phyloP scores from a whole-genome alignment of 2,797 vertebrate species.

The Coilia nasus region DNA sequence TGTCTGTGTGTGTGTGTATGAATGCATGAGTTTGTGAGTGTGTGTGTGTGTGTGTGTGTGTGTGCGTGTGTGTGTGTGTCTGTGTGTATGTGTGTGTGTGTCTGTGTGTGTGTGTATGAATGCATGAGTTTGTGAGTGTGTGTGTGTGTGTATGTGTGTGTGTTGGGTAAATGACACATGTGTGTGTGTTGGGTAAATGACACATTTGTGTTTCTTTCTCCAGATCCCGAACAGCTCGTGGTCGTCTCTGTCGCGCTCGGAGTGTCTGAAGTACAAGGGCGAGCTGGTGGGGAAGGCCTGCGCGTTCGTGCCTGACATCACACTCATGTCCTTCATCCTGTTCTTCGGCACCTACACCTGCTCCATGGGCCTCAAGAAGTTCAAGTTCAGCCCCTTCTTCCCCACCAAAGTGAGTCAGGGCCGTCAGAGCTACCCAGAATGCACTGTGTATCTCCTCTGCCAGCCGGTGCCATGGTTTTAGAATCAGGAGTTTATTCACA shows the following conservation, averaged over 20 bases:
- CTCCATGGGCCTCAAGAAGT: conserved; percentile 97
- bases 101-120: too few relatives aligned
- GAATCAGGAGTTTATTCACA: too few relatives aligned
- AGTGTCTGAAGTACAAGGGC: conserved; percentile 87
- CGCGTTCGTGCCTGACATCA: conserved; percentile 87
- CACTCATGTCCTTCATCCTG: conserved; percentile 95
- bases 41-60: too few relatives aligned
- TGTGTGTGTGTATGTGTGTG: background rate
- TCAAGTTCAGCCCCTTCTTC: conserved; percentile 95
- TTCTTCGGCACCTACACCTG: conserved; percentile 96
- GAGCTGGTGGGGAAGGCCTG: conserved; percentile 86
- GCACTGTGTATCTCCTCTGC: background rate
- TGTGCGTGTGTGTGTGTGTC: too few relatives aligned
- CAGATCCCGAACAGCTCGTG: conserved; percentile 81
- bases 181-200: background rate
- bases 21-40: too few relatives aligned
- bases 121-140: too few relatives aligned
- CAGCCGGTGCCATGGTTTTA: too few relatives aligned
- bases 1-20: too few relatives aligned
- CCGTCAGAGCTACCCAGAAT: background rate
- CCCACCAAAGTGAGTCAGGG: conserved; percentile 88
- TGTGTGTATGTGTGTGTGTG: too few relatives aligned
- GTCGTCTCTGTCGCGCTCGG: conserved; percentile 81
- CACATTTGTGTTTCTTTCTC: conserved; percentile 38
- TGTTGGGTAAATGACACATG: background rate